These are phyloP conservation scores for Lasioglossum morio DNA, from an alignment of 2,888 invertebrate genomes.

Conservation along the genomic window DNA sequence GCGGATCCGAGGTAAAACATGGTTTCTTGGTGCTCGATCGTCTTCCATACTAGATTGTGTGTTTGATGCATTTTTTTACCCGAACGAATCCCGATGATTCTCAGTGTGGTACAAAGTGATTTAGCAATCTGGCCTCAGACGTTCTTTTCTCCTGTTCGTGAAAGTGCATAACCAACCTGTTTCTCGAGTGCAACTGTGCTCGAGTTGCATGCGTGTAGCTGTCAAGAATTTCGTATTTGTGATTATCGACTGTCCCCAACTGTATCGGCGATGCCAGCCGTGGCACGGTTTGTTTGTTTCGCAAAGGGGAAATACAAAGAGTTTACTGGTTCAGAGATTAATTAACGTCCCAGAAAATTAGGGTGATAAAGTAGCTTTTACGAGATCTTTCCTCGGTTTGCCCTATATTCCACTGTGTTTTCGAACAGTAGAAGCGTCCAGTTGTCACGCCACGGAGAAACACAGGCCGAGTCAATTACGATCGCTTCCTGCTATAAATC, in stretches of 20 bases:
- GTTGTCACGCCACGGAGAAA: slow-evolving; percentile 7
- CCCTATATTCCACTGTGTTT: slow-evolving; percentile 8
- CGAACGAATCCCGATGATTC: slow-evolving; percentile 12
- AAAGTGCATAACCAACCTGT: slow-evolving; percentile 23
- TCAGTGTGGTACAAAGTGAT: slow-evolving; percentile 8
- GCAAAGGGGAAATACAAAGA: fast-evolving
- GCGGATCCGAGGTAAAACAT: slow-evolving; percentile 43
- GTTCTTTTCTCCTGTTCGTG: slow-evolving; percentile 9
- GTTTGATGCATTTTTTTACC: slow-evolving; percentile 19
- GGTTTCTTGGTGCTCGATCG: slow-evolving; percentile 40
- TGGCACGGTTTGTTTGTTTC: neutral
- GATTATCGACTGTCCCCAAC: slow-evolving; percentile 1
- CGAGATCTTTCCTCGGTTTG: neutral
- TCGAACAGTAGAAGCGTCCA: slow-evolving; percentile 6
- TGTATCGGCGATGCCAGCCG: neutral
- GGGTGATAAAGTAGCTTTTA: neutral
- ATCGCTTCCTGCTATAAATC: slow-evolving; percentile 6
- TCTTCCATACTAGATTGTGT: slow-evolving; percentile 53
- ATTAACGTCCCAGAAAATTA: neutral
- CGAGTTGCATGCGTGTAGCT: neutral
- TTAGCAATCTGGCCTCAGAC: neutral
- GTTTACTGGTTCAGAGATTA: neutral
- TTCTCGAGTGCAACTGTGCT: slow-evolving; percentile 2
- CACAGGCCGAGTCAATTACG: neutral
- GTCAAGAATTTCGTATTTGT: slow-evolving; percentile 7